Evolutionary conservation across 1,140 invertebrate genomes (phyloP).

Genomic region (Marisa cornuarietis): DNA sequence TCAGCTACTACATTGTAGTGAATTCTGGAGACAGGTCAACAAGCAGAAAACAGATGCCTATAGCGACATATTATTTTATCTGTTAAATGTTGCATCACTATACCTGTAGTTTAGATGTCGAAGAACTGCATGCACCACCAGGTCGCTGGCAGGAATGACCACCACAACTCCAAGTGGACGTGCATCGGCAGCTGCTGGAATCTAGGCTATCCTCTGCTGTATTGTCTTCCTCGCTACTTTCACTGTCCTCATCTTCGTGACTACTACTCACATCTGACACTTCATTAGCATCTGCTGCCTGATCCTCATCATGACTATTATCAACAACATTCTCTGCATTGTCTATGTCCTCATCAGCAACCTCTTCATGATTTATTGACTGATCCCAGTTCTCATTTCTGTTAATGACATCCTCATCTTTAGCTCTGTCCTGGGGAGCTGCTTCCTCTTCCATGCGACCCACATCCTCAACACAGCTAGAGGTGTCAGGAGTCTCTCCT

Average conservation of each 20-base stretch:
- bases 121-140: too few relatives aligned
- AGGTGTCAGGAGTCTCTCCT: too few relatives aligned
- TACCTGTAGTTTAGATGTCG: too few relatives aligned
- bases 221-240: constrained; percentile 23
- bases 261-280: constrained; percentile 17
- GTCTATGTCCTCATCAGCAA: not conserved
- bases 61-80: too few relatives aligned
- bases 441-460: too few relatives aligned
- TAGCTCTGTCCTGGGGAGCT: too few relatives aligned
- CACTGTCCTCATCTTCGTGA: constrained; percentile 29
- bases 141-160: too few relatives aligned
- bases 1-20: too few relatives aligned
- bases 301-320: constrained; percentile 11
- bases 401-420: not conserved
- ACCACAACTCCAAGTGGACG: too few relatives aligned
- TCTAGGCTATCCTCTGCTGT: constrained; percentile 32
- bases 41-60: not conserved
- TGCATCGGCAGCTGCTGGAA: too few relatives aligned
- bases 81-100: not conserved
- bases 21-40: too few relatives aligned
- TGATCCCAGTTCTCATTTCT: not conserved
- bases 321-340: not conserved
- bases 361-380: not conserved
- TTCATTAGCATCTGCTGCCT: constrained; percentile 12
- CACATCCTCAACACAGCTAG: too few relatives aligned